Evolutionary conservation across 2,797 vertebrate genomes (phyloP).

Genomic region (Anas georgica): DNA sequence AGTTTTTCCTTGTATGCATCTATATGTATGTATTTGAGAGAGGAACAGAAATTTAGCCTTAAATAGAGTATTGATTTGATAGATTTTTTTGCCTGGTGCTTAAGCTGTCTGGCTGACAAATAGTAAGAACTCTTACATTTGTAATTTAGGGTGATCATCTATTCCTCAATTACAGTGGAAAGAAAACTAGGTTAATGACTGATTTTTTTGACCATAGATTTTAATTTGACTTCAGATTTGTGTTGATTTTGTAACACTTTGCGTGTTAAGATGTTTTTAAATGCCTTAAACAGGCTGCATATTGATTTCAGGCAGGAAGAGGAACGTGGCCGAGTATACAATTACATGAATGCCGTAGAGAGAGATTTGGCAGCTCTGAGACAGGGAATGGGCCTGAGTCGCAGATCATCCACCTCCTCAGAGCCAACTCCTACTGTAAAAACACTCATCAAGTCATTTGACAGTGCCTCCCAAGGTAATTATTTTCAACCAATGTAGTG

Average conservation of each 20-base stretch:
- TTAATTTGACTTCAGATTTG: background rate
- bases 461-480: constrained; percentile 91
- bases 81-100: background rate
- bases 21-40: background rate
- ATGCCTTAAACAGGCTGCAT: background rate
- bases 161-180: background rate
- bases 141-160: background rate
- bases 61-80: background rate
- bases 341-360: constrained; percentile 97
- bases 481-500: background rate
- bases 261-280: background rate
- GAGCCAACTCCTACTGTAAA: constrained; percentile 96
- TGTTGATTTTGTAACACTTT: background rate
- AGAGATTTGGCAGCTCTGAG: constrained; percentile 91
- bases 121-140: background rate
- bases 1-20: background rate
- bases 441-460: constrained; percentile 96
- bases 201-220: background rate
- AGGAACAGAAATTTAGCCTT: background rate
- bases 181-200: constrained; percentile 17
- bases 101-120: background rate
- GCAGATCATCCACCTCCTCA: constrained; percentile 91
- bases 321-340: constrained; percentile 94
- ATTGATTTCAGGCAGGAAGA: constrained; percentile 88
- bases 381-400: constrained; percentile 94